Evolutionary conservation across 2,888 invertebrate species (phyloP), one percentile per base, ranked within the genome.

Genomic region (Drosophila infuscata): DNA sequence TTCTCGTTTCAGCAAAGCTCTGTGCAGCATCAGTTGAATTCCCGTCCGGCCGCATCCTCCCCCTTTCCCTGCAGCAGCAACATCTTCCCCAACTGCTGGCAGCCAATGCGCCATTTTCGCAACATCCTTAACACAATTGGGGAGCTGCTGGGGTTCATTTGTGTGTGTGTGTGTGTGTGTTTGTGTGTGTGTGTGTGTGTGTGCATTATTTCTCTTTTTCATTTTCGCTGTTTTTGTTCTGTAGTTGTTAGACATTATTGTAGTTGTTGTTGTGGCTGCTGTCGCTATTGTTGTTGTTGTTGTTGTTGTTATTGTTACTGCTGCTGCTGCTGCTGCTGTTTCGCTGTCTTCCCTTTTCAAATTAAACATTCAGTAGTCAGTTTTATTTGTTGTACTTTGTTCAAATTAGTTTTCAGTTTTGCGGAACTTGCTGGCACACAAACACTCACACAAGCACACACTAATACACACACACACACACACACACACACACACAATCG

Each of bases 301-400:
- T 69, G 66, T 51, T 68, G 54, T 51, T 70, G 51, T 46, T 67
- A 48, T 63, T 74, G 75, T 82, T 86, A 83, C 86, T 88, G 76
- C 79, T 83, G 76, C 83, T 46, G 12, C 17, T 36, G 11, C 53
- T 36, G 29, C 35, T 53, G 53, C 35, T 35, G 25, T 53, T 35
- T 76, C 65, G 73, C 74, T 70, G 78, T 84, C 83, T 85, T 82
- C 80, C 89, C 86, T 88, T 87, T 88, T 88, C 83, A 88, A 89
- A 88, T 89, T 88, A 88, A 88, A 88, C 89, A 88, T 88, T 88
- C 88, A 88, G 87, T 85, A 88, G 87, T 88, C 87, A 89, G 85
- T 87, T 89, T 88, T 89, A 88, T 88, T 88, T 88, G 87, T 88
- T 89, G 87, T 88, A 88, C 87, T 88, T 88, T 88, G 87, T 83